Percentiles rank a stretch among this genome's conserved stretches.
Evolutionary conservation across 64 coral and sea anemone genomes (phyloP).

Genomic region (Trachythela sp.): DNA sequence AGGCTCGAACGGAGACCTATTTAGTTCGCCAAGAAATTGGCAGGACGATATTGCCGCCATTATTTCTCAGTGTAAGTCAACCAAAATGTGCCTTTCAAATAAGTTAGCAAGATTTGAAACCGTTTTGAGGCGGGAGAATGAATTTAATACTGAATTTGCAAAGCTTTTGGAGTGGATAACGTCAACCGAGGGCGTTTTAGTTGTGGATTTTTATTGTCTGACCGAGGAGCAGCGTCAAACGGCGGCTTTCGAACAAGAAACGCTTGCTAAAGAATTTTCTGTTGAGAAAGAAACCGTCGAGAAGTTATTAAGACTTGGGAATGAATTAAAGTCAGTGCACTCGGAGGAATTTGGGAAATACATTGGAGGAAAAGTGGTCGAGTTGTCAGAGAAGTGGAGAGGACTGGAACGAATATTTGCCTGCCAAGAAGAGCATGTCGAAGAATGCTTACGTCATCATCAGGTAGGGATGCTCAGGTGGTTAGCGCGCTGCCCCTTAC

Average conservation of each 20-base stretch:
- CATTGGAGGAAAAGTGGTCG: neutral
- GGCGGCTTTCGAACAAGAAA: neutral
- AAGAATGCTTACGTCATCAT: neutral
- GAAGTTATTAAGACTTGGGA: neutral
- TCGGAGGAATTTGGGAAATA: neutral
- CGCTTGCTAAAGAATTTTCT: neutral
- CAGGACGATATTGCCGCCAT: too few species aligned
- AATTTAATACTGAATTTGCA: neutral
- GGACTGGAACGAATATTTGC: neutral
- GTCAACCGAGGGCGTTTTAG: neutral
- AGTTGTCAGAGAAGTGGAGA: neutral
- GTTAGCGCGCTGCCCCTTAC: too few species aligned
- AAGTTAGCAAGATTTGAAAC: neutral
- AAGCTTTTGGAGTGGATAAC: neutral
- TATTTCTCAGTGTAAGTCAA: neutral
- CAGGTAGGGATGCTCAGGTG: neutral
- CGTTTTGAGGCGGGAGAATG: neutral
- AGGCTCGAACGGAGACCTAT: too few species aligned
- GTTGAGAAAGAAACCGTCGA: neutral
- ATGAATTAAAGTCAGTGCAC: neutral
- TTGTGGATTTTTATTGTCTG: neutral
- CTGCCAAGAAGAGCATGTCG: neutral
- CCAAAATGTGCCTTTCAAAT: neutral
- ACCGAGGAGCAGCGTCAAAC: neutral
- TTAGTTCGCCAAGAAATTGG: too few species aligned